Evolutionary conservation across 2,797 vertebrate genomes (phyloP), one percentile per base, ranked within the genome.

Genomic region (Enteromius trimaculatus): DNA sequence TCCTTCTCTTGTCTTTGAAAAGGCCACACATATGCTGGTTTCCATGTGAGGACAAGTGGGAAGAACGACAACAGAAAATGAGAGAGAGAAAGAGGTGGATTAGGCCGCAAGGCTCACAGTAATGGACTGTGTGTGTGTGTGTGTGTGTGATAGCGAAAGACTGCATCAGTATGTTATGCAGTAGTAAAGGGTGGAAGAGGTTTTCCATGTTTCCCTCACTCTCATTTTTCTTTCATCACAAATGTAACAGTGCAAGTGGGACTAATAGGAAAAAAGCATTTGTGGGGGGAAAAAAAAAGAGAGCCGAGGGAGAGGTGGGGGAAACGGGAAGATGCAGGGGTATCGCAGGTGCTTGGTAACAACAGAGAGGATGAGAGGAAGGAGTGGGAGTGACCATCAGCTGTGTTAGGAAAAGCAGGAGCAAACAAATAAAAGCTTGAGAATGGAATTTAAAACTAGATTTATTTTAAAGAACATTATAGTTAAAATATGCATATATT

Each of bases 391-490:
- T 78, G 75, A 91, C 90, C 90, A 92, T 94, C 91, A 92, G 89
- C 91, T 91, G 89, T 92, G 93, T 91, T 92, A 90, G 93, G 87
- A 89, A 92, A 91, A 92, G 92, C 90, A 89, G 85, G 90, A 91
- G 90, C 64, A 60, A 72, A 34, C 13, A 21, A 55, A 66, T 34
- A 26, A n/a, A 55, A 31, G 14, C 60, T 16, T 62, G 14, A 62
- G 11, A 62, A 62, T 29, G 4, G 23, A 29, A 62, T 14, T 26
- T 62, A 62, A 62, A 58, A 29, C 58, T 14, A 29, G 4, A 16
- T n/a, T 55, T 55, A 3, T 19, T 53, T 19, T 53, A 53, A 53
- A 53, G 7, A 53, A 21, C 51, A 21, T 53, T 53, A 21, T 53
- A 21, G 7, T 53, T 53, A 53, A 8, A 53, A 53, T 53, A 53